Evolutionary conservation across 37 sponge, comb jelly and placozoan species (phyloP), one percentile per base, ranked within the genome.

Genomic region (Chondrilla cf. caribensis): DNA sequence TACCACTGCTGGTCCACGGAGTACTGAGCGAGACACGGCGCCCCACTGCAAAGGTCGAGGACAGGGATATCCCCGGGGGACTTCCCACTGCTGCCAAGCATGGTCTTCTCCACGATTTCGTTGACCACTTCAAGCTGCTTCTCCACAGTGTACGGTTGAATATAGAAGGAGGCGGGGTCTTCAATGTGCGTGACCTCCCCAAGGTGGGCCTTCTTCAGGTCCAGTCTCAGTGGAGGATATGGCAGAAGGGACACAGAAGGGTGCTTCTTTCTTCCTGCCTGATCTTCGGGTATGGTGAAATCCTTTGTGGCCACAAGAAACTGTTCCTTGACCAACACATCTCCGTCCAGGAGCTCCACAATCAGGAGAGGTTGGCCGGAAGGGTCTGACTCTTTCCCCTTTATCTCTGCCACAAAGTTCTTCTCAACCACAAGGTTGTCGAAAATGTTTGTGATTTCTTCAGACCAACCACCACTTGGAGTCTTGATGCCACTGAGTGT

Each of bases 1-100:
- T 94, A 90, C 94, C 94, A 94, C 38, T 29, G 33, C 22, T 65
- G 41, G 54, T 94, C 91, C 8, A 29, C 86, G 22, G 89, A 83
- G 60, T 70, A 94, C 40, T 73, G 55, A 17, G 94, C 94, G 2
- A 88, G 19, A 14, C 90, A 84, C 0, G 88, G 84, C 19, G 36
- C 60, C 2, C 78, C 81, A 25, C 24, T 39, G 24, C 24, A 17
- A 18, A 40, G 76, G 76, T 73, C 76, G 9, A 5, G 11, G 0
- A 40, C 40, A 6, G 44, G 44, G 21, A 37, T 39, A 32, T 73
- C 43, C 1, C 35, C 29, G n/a, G n/a, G n/a, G 15, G 11, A 24
- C 19, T 7, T 2, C 1, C 43, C 44, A 19, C 29, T 62, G 6
- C 18, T 29, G 36, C 44, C 44, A 19, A 73, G 11, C 3, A 37